phyloP scores from a whole-genome alignment of 1,140 invertebrate genomes.

The Vollenhovia emeryi region DNA sequence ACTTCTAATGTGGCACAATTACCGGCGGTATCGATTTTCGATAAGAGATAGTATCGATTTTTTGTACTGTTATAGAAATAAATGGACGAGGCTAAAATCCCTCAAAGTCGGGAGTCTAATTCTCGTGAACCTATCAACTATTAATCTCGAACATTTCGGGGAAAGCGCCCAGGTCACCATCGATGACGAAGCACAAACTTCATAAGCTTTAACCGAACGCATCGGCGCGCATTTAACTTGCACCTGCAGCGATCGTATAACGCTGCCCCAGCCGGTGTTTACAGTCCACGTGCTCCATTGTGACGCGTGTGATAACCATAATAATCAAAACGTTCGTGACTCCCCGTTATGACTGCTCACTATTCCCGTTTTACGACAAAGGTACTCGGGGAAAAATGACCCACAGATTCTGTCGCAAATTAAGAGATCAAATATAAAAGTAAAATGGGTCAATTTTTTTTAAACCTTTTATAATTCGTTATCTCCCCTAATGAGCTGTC shows the following conservation, averaged over 20 bases:
- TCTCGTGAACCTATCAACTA: neutral
- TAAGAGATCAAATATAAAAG: neutral
- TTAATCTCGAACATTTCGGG: neutral
- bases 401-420: neutral
- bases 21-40: no score
- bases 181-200: conserved; percentile 59
- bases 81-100: neutral
- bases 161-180: neutral
- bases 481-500: neutral
- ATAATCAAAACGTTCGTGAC: conserved; percentile 58
- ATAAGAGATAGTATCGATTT: no score
- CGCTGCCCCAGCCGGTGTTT: conserved; percentile 55
- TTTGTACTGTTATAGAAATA: no score
- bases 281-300: conserved; percentile 52
- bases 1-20: no score
- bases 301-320: conserved; percentile 53
- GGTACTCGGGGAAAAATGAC: neutral
- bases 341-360: neutral
- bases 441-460: neutral
- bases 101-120: neutral
- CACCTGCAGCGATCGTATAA: conserved; percentile 65
- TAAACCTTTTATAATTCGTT: neutral
- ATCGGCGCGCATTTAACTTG: conserved; percentile 55
- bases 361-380: neutral
- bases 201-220: conserved; percentile 37